Evolutionary conservation across 30 jellyfish, hydroid and myxozoan species (phyloP).

Genomic region (Aurelia aurita complex sp. Pacific): DNA sequence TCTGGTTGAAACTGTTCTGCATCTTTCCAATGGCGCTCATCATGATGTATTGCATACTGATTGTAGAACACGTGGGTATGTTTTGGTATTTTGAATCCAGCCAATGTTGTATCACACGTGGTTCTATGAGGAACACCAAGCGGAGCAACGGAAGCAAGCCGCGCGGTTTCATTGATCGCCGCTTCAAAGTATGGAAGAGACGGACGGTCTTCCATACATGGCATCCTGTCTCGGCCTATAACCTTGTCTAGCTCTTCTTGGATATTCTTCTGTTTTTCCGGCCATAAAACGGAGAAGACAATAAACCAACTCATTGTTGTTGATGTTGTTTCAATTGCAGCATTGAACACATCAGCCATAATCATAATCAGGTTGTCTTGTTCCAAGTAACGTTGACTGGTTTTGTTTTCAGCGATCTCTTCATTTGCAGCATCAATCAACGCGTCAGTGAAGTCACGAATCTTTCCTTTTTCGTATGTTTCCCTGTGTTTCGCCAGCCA

Average conservation of each 20-base stretch:
- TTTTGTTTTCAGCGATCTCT: conserved; percentile 42
- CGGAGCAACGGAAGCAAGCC: conserved; percentile 77
- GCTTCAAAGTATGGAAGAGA: conserved; percentile 73
- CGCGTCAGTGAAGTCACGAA: conserved; percentile 74
- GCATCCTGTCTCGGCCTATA: conserved; percentile 56
- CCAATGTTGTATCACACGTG: conserved; percentile 74
- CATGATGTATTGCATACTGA: conserved; percentile 69
- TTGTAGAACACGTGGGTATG: conserved; percentile 68
- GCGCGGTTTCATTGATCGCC: conserved; percentile 67
- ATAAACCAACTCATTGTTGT: conserved; percentile 76
- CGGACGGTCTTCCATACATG: conserved; percentile 54
- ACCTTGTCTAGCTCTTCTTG: conserved; percentile 61
- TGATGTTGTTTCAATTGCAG: conserved; percentile 77
- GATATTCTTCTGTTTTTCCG: conserved; percentile 55
- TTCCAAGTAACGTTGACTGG: conserved; percentile 33
- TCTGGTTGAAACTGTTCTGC: conserved; percentile 47
- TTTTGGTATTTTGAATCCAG: conserved; percentile 67
- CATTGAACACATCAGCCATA: conserved; percentile 74
- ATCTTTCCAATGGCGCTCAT: conserved; percentile 59
- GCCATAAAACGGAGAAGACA: conserved; percentile 64
- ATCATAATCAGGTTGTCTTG: conserved; percentile 57
- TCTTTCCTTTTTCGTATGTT: conserved; percentile 43
- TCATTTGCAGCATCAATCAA: conserved; percentile 62
- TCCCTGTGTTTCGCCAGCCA: conserved; percentile 58
- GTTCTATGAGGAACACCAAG: conserved; percentile 76